Evolutionary conservation across 2,888 invertebrate species (phyloP), one percentile per base, ranked within the genome.

Genomic region (Salpingus planirostris): DNA sequence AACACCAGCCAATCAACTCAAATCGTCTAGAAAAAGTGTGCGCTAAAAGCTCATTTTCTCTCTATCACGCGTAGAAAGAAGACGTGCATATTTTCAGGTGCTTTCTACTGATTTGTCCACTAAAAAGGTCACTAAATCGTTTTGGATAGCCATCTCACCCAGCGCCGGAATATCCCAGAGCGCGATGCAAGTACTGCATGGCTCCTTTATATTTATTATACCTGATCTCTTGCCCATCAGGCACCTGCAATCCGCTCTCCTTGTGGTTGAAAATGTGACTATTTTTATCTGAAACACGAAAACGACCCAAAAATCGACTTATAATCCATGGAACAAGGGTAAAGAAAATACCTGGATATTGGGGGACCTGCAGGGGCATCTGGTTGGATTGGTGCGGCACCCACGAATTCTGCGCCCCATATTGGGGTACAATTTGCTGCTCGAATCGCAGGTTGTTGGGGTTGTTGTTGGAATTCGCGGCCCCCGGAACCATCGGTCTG

Each of bases 251-350:
- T 31, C 79, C 79, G 48, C 69, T 63, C 34, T 65, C 78, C 65
- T 79, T 80, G 66, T 80, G 80, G 58, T 74, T 80, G 65, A 81
- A 81, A 55, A 79, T 80, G 56, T 75, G 80, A 48, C 78, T 76
- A 42, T 67, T 67, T 57, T 62, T 63, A 55, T 66, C 66, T 67
- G 53, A 12, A 62, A 59, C 27, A 41, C 18, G 18, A 18, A 18
- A 18, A 18, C 18, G 18, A 18, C 18, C 8, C 5, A 8, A 18
- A 18, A n/a, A n/a, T n/a, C n/a, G n/a, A 15, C n/a, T 34, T 34
- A 14, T 8, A 12, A 6, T 11, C 10, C 2, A 18, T n/a, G 21
- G n/a, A n/a, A n/a, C n/a, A n/a, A n/a, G 18, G 18, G 8, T 6
- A 18, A 18, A 18, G 18, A 18, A 18, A 18, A 18, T 40, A 60